Base-by-base conservation (phyloP, 1,140 invertebrate genomes). In the Neotoxoptera formosana region DNA sequence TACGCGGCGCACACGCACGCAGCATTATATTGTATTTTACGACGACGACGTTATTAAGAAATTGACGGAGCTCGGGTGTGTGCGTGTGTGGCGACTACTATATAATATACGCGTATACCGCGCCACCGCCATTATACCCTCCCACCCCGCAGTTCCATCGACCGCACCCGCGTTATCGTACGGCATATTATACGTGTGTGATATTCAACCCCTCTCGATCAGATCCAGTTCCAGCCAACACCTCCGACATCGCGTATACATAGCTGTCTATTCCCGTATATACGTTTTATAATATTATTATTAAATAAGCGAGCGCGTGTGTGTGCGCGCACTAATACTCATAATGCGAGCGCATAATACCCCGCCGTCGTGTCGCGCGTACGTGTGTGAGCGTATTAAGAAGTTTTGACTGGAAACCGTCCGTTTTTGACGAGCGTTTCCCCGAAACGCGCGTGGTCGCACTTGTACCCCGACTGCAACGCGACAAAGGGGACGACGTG, bases 21-120 rank as follows among this genome's bases (percentile, higher is more conserved):
- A 86, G 23, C 91, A 86, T 93, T 86, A 93, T 93, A 93, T 93
- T 56, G 81, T 93, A 93, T 93, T 93, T 93, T 86, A 86, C 34
- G 81, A 34, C 34, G 81, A 34, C 81, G 8, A 84, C n/a, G 91
- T 93, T 93, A 93, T 93, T 93, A 93, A 93, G 91, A 93, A 86
- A 93, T 92, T 56, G 91, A 83, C 48, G 48, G 9, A 25, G 36
- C 25, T 3, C n/a, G 25, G 30, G 53, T 41, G 8, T 3, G 9
- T 9, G 56, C 11, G 56, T 60, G 56, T 30, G 25, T n/a, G 60
- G 23, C 14, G 60, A 76, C 60, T 30, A 67, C 60, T 30, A 60
- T 60, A 30, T 30, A 56, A 67, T 14, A 20, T 17, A 7, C 17
- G 30, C 17, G 47, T 87, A n/a, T 23, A 34, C 30, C 47, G 25